Conservation (phyloP, 2,888 invertebrate species). For the Phalangium opilio region DNA sequence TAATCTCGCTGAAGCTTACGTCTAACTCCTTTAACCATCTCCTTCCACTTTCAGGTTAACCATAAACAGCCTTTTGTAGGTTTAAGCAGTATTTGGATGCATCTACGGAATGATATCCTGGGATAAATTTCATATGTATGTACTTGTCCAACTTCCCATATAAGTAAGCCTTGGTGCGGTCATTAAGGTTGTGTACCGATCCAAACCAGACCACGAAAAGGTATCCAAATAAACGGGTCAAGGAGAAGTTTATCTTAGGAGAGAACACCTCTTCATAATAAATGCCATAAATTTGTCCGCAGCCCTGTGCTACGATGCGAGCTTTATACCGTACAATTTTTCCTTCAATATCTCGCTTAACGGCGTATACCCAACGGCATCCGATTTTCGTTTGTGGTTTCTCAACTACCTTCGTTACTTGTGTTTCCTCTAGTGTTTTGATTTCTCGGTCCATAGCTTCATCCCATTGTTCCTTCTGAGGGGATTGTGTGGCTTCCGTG, state of each 20-base stretch:
- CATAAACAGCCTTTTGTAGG: slow-evolving; percentile 1
- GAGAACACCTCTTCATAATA: background rate
- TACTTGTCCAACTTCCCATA: slow-evolving; percentile 1
- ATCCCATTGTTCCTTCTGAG: background rate
- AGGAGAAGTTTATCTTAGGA: slow-evolving; percentile 1
- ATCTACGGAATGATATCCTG: background rate
- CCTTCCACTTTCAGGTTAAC: slow-evolving; percentile 1
- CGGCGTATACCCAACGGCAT: too few species aligned
- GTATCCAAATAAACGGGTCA: background rate
- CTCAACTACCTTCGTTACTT: slow-evolving; percentile 1
- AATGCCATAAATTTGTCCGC: background rate
- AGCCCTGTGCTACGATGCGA: slow-evolving; percentile 1
- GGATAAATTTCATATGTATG: slow-evolving; percentile 2
- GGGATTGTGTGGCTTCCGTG: background rate
- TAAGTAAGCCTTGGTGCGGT: slow-evolving; percentile 5
- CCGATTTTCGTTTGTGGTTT: background rate
- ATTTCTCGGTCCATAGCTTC: slow-evolving; percentile 1
- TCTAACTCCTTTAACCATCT: background rate
- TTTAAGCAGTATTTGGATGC: background rate
- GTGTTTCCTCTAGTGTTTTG: background rate
- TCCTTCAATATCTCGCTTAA: background rate
- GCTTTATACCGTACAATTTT: slow-evolving; percentile 1
- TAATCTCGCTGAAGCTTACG: background rate
- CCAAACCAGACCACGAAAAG: background rate
- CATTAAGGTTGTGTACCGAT: slow-evolving; percentile 2